These are phyloP conservation scores for Monopterus albus DNA, from an alignment of 2,113 vertebrate genomes.

Conservation along the genomic window DNA sequence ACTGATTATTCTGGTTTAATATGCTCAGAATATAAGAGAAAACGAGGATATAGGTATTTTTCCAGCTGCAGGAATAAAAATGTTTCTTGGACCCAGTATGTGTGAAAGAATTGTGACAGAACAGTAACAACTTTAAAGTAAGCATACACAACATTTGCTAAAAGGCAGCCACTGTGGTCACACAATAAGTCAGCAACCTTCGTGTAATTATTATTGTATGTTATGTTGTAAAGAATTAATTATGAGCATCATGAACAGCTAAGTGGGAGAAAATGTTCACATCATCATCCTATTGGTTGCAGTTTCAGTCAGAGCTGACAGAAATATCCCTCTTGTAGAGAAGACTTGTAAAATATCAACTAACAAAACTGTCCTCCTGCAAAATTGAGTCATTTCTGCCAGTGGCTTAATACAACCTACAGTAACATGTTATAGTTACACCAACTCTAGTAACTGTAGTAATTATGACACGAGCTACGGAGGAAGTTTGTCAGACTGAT, in stretches of 20 bases:
- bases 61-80: not conserved
- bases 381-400: not conserved
- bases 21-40: not conserved
- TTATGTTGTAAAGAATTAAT: not conserved
- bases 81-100: not conserved
- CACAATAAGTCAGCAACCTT: too few relatives aligned
- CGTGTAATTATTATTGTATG: too few relatives aligned
- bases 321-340: not conserved
- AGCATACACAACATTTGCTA: not conserved
- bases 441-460: too few relatives aligned
- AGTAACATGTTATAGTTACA: too few relatives aligned
- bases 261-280: not conserved
- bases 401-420: too few relatives aligned
- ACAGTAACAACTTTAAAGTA: not conserved
- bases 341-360: not conserved
- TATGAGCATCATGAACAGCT: not conserved
- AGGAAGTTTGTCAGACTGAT: too few relatives aligned
- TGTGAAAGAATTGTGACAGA: not conserved
- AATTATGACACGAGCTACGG: too few relatives aligned
- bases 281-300: not conserved
- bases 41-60: not conserved
- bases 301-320: not conserved
- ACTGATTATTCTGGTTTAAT: not conserved
- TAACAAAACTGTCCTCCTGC: too few relatives aligned
- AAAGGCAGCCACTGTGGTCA: too few relatives aligned